Evolutionary conservation across 1,140 invertebrate species (phyloP).

Genomic region (Triops longicaudatus): DNA sequence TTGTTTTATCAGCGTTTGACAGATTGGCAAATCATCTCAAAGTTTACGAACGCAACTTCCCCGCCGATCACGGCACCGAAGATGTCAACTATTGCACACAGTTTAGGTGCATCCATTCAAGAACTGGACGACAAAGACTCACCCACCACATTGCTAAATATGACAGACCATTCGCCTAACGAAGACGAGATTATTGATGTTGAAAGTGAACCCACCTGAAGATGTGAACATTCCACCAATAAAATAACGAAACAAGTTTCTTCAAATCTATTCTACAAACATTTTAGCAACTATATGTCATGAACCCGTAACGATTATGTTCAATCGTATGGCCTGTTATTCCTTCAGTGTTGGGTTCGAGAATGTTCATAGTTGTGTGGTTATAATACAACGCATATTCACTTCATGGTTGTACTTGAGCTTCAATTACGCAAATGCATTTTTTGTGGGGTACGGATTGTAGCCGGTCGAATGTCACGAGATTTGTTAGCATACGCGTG

Average conservation of each 20-base stretch:
- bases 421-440: slow-evolving; percentile 8
- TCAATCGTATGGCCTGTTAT: neutral
- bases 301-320: neutral
- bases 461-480: neutral
- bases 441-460: neutral
- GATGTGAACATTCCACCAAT: neutral
- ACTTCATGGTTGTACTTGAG: neutral
- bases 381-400: neutral
- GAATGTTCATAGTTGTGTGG: neutral
- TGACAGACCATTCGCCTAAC: neutral
- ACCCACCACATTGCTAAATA: neutral
- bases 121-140: neutral
- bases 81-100: neutral
- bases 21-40: neutral
- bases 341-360: neutral
- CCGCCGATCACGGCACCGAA: neutral
- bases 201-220: neutral
- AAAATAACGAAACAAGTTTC: neutral
- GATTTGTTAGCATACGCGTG: slow-evolving; percentile 10
- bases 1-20: neutral
- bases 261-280: neutral
- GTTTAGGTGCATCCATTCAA: neutral
- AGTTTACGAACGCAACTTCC: neutral
- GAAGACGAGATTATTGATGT: neutral
- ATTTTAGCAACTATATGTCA: neutral